These are phyloP conservation scores for Cladopsammia gracilis DNA, from an alignment of 64 coral and sea anemone genomes.

Conservation along the genomic window DNA sequence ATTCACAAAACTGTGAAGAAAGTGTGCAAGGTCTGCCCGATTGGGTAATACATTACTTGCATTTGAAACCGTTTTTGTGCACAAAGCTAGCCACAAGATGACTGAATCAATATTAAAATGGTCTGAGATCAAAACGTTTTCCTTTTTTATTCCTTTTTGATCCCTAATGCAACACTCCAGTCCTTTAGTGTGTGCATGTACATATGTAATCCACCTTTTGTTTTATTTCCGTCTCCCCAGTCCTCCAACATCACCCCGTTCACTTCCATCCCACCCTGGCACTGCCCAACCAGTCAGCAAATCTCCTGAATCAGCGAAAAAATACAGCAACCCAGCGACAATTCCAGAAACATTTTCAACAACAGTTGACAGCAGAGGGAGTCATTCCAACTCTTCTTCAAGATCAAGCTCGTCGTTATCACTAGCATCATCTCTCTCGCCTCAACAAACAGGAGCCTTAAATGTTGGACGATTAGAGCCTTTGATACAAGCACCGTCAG, in stretches of 20 bases:
- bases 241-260: conserved; percentile 24
- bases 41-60: no score
- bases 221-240: neutral
- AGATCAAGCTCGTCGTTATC: conserved; percentile 60
- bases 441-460: conserved; percentile 15
- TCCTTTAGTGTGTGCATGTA: neutral
- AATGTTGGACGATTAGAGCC: conserved; percentile 60
- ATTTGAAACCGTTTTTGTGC: no score
- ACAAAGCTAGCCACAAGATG: no score
- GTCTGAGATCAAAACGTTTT: no score
- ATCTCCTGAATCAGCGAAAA: conserved; percentile 39
- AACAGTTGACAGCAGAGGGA: conserved; percentile 25
- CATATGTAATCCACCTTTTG: neutral
- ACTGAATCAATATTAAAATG: no score
- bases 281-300: neutral
- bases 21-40: no score
- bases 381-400: conserved; percentile 15
- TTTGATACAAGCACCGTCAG: conserved; percentile 22
- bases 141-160: no score
- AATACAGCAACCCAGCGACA: conserved; percentile 29
- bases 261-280: conserved; percentile 35
- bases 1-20: no score
- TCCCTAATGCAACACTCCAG: neutral
- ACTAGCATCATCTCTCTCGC: conserved; percentile 32
- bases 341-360: conserved; percentile 41